Conservation (phyloP, 2,113 vertebrate species). For the Chloropsis hardwickii region DNA sequence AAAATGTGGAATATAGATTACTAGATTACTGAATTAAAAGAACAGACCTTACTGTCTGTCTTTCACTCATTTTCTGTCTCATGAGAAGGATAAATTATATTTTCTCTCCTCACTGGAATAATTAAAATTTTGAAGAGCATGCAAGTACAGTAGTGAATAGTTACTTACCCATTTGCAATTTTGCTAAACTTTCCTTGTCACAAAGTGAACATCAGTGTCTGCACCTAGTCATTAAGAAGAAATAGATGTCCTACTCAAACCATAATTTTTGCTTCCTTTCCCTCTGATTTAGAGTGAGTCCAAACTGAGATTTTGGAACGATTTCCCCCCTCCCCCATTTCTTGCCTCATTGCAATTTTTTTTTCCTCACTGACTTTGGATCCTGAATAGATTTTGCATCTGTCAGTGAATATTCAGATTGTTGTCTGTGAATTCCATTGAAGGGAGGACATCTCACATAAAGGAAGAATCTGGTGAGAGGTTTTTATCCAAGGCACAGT, state of each 20-base stretch:
- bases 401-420: background rate
- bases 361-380: background rate
- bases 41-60: background rate
- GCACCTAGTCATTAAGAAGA: background rate
- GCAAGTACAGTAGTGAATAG: background rate
- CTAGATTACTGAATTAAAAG: conserved; percentile 22
- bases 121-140: background rate
- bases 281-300: background rate
- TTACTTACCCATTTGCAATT: background rate
- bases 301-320: background rate
- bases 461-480: background rate
- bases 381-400: background rate
- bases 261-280: background rate
- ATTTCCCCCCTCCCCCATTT: background rate
- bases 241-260: background rate
- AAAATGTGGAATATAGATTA: conserved; percentile 26
- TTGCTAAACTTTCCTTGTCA: background rate
- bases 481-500: background rate
- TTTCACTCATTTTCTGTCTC: background rate
- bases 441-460: background rate
- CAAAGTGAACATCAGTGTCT: background rate
- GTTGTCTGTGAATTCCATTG: background rate
- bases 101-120: background rate
- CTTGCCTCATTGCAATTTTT: background rate
- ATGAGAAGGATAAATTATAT: background rate